A percentile compares a stretch with the other conserved stretches of the same genome.
Evolutionary conservation across 2,113 vertebrate genomes (phyloP).

Genomic region (Thalassarche chlororhynchos): DNA sequence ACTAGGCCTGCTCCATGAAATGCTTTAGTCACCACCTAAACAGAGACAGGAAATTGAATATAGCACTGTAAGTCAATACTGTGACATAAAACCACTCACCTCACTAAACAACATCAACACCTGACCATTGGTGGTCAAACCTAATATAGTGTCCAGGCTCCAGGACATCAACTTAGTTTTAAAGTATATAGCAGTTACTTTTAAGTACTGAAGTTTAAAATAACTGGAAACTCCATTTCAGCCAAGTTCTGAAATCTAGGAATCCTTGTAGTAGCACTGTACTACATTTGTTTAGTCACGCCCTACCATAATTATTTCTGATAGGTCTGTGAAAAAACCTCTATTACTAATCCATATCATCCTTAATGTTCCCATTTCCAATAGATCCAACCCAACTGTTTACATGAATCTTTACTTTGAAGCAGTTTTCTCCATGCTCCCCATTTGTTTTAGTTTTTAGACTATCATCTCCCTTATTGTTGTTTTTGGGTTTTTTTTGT

Average conservation of each 20-base stretch:
- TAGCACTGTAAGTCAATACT: neutral
- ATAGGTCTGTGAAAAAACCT: neutral
- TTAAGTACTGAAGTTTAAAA: neutral
- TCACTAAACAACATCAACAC: neutral
- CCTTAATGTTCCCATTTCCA: neutral
- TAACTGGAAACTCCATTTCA: neutral
- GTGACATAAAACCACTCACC: neutral
- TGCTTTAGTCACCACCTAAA: slow-evolving; percentile 91
- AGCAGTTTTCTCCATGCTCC: neutral
- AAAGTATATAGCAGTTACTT: neutral
- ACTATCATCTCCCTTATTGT: too few relatives aligned
- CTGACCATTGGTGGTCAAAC: neutral
- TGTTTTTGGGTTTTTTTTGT: neutral
- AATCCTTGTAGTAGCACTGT: neutral
- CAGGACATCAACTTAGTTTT: neutral
- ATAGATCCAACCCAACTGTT: neutral
- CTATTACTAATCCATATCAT: neutral
- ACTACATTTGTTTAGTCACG: neutral
- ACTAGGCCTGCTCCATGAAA: slow-evolving; percentile 94
- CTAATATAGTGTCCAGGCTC: neutral
- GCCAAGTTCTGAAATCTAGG: neutral
- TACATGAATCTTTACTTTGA: neutral
- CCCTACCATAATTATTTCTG: neutral
- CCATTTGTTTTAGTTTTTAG: neutral
- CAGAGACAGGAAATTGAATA: neutral